A percentile compares a stretch with the other conserved stretches of the same genome.
Conservation (phyloP, 2,797 vertebrate genomes). For the Trachops cirrhosus region DNA sequence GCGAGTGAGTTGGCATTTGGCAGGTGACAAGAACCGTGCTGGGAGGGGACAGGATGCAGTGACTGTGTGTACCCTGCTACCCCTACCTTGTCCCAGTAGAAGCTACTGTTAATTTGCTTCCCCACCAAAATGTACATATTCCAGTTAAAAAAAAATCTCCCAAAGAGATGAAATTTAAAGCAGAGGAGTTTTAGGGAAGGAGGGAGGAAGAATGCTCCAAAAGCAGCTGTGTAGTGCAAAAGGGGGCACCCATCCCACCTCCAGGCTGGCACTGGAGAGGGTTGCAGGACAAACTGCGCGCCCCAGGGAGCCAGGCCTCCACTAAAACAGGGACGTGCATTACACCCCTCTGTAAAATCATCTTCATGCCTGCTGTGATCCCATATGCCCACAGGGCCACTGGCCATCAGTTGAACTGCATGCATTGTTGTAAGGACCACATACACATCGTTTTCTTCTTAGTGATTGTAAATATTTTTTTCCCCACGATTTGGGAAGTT, state of each 20-base stretch:
- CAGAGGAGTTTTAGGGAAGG: not conserved
- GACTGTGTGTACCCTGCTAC: not conserved
- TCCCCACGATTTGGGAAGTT: not conserved
- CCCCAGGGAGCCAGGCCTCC: not conserved
- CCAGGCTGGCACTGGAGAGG: not conserved
- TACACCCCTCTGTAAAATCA: not conserved
- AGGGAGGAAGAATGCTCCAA: not conserved
- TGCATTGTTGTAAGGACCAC: not conserved
- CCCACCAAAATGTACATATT: not conserved
- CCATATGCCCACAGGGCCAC: not conserved
- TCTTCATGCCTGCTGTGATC: not conserved
- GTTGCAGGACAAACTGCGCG: not conserved
- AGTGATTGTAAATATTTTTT: not conserved
- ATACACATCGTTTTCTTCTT: not conserved
- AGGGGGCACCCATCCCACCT: not conserved
- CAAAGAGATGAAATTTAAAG: not conserved
- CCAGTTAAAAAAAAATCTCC: not conserved
- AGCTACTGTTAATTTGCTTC: not conserved
- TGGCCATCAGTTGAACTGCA: not conserved
- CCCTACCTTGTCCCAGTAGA: not conserved
- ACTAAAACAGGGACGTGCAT: not conserved
- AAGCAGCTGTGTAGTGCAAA: not conserved
- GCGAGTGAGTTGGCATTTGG: not conserved
- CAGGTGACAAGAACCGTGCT: not conserved
- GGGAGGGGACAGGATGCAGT: not conserved